A percentile compares a stretch with the other conserved stretches of the same genome.
phyloP scores from a whole-genome alignment of 2,888 invertebrate genomes.

The Diarsia rubi region DNA sequence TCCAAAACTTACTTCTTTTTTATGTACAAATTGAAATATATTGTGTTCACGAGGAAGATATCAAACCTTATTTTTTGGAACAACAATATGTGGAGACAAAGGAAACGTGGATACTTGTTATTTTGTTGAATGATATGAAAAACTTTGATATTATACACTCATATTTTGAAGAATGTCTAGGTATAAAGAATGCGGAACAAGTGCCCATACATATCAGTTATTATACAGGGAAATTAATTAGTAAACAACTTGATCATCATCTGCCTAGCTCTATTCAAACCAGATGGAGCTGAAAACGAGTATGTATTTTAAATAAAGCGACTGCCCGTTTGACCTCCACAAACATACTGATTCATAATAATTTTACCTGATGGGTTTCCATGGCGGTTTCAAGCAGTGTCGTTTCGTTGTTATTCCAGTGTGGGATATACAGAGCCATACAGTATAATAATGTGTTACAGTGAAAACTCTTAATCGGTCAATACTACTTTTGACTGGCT shows the following conservation, averaged over 20 bases:
- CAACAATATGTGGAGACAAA: conserved; percentile 51
- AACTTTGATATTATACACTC: background rate
- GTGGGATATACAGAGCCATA: too few relatives aligned
- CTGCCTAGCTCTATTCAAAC: too few relatives aligned
- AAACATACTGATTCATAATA: too few relatives aligned
- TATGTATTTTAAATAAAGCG: too few relatives aligned
- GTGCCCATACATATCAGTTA: too few relatives aligned
- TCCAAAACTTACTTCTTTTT: conserved; percentile 67
- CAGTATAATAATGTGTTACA: too few relatives aligned
- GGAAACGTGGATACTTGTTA: conserved; percentile 1
- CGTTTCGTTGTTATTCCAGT: background rate
- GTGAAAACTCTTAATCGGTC: too few relatives aligned
- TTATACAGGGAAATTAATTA: background rate
- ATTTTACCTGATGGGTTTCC: background rate
- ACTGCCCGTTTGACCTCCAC: too few relatives aligned
- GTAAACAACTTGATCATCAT: too few relatives aligned
- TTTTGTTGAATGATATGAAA: conserved; percentile 8
- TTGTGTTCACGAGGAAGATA: conserved; percentile 57
- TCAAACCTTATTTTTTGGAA: conserved; percentile 36
- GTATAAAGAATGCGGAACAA: background rate
- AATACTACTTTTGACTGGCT: too few relatives aligned
- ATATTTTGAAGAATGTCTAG: background rate
- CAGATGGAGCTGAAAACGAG: too few relatives aligned
- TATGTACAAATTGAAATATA: conserved; percentile 72
- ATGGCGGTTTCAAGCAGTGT: background rate